Conservation (phyloP, 2,888 invertebrate genomes). For the Dryobotodes eremita region DNA sequence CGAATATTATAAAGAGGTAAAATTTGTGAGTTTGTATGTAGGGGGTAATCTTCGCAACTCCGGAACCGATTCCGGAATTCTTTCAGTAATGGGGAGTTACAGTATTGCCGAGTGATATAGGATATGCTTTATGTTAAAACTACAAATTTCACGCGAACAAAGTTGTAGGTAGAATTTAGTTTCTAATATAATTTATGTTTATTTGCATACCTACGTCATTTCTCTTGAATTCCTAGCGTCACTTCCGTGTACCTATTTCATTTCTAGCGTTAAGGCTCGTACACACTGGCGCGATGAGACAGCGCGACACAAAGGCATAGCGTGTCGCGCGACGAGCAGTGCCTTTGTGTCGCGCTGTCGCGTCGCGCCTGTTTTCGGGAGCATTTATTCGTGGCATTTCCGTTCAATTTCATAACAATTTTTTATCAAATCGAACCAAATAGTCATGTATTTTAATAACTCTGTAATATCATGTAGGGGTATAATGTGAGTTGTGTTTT, state of each 20-base stretch:
- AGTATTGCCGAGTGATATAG: not conserved
- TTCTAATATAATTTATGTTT: not conserved
- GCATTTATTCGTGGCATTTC: too few relatives aligned
- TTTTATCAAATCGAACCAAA: not conserved
- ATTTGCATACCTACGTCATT: not conserved
- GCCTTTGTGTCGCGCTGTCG: too few relatives aligned
- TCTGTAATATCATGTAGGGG: constrained; percentile 32
- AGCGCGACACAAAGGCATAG: too few relatives aligned
- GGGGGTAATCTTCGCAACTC: not conserved
- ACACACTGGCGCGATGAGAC: too few relatives aligned
- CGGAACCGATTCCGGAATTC: not conserved
- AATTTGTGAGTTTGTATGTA: not conserved
- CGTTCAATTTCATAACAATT: not conserved
- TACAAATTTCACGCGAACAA: not conserved
- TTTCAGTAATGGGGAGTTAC: not conserved
- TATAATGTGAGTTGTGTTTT: constrained; percentile 53
- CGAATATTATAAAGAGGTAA: not conserved
- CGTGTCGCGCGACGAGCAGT: too few relatives aligned
- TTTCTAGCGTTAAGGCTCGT: not conserved
- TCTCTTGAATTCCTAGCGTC: not conserved
- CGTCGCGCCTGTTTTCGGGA: too few relatives aligned
- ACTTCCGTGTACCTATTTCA: not conserved
- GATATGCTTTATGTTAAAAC: not conserved
- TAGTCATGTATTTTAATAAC: constrained; percentile 18
- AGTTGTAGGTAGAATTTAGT: not conserved